Base-by-base conservation (phyloP, 2,113 vertebrate genomes). In the Strix aluco region DNA sequence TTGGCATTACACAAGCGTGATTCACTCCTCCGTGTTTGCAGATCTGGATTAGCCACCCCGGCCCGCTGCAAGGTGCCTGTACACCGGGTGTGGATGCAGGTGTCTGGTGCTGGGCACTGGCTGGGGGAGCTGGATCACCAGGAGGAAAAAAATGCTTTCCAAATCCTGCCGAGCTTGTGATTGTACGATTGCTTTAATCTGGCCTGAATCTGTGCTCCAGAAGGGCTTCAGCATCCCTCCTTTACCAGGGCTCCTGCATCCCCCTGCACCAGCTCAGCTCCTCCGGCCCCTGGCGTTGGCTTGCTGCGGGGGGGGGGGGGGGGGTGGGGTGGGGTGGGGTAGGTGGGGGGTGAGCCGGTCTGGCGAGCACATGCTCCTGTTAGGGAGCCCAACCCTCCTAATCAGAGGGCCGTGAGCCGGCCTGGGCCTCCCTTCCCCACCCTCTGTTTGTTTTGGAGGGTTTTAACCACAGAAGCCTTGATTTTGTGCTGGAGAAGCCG, bases 231-330 rank as follows among this genome's bases (percentile, higher is more conserved):
- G 20, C 34, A 26, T n/a, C 66, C 61, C 46, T 38, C 2, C 0
- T 19, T 36, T 27, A 2, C 29, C n/a, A 17, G 49, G 7, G 46
- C 46, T 47, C 46, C 18, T 19, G 46, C 46, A 20, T 16, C 44
- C 44, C 16, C 44, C 47, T 20, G 0, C 34, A 6, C 42, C 9
- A 5, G 36, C 15, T 14, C 2, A 47, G 42, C 26, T 44, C 32
- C 19, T 30, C 27, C 3, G 34, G 22, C 5, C 46, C 29, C 12
- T 14, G 2, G 10, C 1, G 3, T 42, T 14, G 2, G 10, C 1
- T 2, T 42, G 40, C 12, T 42, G 12, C 13, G 13, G 12, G 40
- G 40, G 40, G 40, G 40, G 3, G 40, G 36, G 36, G 36, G 36
- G 36, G 36, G 36, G 36, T n/a, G n/a, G n/a, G n/a, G 36, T 7